phyloP scores from a whole-genome alignment of 2,888 invertebrate genomes.

The Temnothorax ravouxi region DNA sequence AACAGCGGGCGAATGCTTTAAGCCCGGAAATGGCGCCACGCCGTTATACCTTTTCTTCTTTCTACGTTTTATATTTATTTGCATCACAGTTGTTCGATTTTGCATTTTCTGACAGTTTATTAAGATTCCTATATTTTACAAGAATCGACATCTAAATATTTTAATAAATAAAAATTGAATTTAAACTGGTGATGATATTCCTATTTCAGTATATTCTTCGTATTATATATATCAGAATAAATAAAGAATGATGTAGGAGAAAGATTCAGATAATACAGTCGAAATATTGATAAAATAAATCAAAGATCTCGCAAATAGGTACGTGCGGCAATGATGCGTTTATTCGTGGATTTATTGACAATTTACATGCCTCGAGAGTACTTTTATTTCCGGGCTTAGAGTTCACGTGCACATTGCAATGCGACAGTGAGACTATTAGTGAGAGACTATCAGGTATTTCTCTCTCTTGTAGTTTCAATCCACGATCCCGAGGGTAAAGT shows the following conservation, averaged over 20 bases:
- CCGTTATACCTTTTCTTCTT: not conserved
- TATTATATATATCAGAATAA: not conserved
- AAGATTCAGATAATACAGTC: not conserved
- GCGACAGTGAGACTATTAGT: not conserved
- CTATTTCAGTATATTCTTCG: not conserved
- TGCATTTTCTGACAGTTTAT: not conserved
- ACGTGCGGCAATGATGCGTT: not conserved
- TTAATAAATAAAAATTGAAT: not conserved
- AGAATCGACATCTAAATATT: not conserved
- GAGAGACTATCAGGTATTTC: not conserved
- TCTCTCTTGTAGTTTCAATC: conserved; percentile 2
- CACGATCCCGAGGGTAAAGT: not conserved
- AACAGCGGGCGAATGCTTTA: not conserved
- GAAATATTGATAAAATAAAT: not conserved
- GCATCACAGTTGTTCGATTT: not conserved
- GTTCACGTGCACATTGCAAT: not conserved
- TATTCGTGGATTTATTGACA: conserved; percentile 8
- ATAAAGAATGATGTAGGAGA: not conserved
- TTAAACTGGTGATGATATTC: not conserved
- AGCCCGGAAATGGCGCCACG: not conserved
- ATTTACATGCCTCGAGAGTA: not conserved
- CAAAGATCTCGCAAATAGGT: not conserved
- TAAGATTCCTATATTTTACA: not conserved
- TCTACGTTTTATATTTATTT: not conserved
- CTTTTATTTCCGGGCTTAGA: conserved; percentile 3